These are phyloP conservation scores for Rhinatrema bivittatum DNA, from an alignment of 2,797 vertebrate species.

Conservation along the genomic window DNA sequence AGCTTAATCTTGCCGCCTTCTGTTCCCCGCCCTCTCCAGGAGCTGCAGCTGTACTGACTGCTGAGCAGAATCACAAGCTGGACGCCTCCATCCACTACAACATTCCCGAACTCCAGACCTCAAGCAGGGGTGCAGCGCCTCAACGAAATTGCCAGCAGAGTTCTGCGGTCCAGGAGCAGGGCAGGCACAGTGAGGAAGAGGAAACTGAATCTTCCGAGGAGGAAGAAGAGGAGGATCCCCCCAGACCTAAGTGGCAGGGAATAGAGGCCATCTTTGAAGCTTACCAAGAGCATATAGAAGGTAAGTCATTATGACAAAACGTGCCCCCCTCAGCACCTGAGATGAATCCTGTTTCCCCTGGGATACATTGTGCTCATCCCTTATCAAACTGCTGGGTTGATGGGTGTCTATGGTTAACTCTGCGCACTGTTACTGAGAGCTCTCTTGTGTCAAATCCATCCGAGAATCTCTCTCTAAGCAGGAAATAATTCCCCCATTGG, in stretches of 20 bases:
- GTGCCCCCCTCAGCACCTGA: no score
- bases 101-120: conserved; percentile 89
- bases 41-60: conserved; percentile 49
- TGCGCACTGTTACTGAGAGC: no score
- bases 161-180: conserved; percentile 31
- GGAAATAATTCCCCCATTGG: no score
- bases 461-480: no score
- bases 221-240: conserved; percentile 67
- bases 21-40: conserved; percentile 34
- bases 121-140: conserved; percentile 40
- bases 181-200: conserved; percentile 48
- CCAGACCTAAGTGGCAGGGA: conserved; percentile 81
- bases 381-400: no score
- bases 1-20: no score
- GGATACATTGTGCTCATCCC: no score
- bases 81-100: conserved; percentile 93
- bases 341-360: no score
- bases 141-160: conserved; percentile 67
- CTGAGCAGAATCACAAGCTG: conserved; percentile 80
- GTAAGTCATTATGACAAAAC: conserved; percentile 39
- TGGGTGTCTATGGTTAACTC: no score
- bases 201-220: conserved; percentile 28
- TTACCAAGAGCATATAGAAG: conserved; percentile 94
- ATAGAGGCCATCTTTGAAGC: conserved; percentile 95
- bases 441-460: no score